A percentile compares a stretch with the other conserved stretches of the same genome.
These are phyloP conservation scores for Coregonus sp. DNA, from an alignment of 2,797 vertebrate species.

Conservation along the genomic window DNA sequence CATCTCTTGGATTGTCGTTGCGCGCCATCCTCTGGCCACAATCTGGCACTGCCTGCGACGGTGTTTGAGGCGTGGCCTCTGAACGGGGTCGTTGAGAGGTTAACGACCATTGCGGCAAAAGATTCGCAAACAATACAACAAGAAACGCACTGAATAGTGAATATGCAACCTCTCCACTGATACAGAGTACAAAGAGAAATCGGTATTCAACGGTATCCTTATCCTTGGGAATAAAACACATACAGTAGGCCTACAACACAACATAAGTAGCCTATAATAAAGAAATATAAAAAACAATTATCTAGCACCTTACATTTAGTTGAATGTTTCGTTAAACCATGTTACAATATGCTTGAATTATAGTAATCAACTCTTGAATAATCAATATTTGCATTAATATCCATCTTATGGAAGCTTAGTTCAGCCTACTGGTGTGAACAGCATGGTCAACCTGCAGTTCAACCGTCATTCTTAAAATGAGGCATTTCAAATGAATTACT, in stretches of 20 bases:
- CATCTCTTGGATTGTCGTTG: slow-evolving; percentile 80
- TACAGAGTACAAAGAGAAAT: not conserved
- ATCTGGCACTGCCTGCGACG: slow-evolving; percentile 68
- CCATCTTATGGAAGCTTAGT: too few species aligned
- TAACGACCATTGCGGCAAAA: slow-evolving; percentile 93
- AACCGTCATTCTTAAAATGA: not conserved
- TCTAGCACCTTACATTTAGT: not conserved
- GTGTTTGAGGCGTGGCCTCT: slow-evolving; percentile 66
- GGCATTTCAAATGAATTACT: not conserved
- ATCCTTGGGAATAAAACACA: not conserved
- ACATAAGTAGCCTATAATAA: not conserved
- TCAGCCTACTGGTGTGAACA: not conserved
- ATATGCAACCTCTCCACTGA: not conserved
- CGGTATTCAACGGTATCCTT: not conserved
- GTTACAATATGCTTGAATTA: not conserved
- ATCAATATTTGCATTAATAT: too few species aligned
- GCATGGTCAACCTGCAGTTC: not conserved
- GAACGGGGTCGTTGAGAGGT: slow-evolving; percentile 90
- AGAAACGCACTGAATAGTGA: slow-evolving; percentile 57
- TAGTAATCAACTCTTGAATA: too few species aligned
- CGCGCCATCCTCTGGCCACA: slow-evolving; percentile 90
- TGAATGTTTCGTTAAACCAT: not conserved
- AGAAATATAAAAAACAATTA: not conserved
- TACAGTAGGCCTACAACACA: not conserved
- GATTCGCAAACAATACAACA: slow-evolving; percentile 71